Conservation (phyloP, 2,113 vertebrate genomes). For the Hyaena hyaena region DNA sequence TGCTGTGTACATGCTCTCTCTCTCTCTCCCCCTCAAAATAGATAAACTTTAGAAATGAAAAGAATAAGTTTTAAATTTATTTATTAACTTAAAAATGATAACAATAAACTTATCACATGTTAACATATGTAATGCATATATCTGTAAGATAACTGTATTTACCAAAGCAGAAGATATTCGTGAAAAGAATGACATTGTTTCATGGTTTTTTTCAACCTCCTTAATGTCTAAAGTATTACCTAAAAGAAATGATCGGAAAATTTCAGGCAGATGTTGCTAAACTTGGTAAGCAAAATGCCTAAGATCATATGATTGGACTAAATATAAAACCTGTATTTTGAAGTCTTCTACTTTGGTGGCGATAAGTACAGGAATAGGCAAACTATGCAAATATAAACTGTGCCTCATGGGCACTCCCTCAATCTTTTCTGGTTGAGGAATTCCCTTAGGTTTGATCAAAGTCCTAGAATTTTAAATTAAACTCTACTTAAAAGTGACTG, state of each 20-base stretch:
- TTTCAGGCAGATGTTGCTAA: not conserved
- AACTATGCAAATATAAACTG: not conserved
- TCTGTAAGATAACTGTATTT: constrained; percentile 14
- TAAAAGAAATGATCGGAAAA: not conserved
- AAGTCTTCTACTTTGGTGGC: not conserved
- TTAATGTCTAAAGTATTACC: not conserved
- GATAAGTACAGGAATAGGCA: not conserved
- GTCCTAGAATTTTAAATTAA: constrained; percentile 5
- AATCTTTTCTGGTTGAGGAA: not conserved
- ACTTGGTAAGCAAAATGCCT: not conserved
- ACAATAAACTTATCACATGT: not conserved
- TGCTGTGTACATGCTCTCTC: no score
- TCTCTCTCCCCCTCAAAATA: no score
- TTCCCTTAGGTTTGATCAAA: constrained; percentile 8
- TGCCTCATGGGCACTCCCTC: not conserved
- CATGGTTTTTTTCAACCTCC: not conserved
- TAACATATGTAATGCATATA: not conserved
- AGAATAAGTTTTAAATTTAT: no score
- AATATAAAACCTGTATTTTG: not conserved
- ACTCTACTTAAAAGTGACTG: not conserved
- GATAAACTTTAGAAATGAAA: no score
- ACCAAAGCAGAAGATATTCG: not conserved
- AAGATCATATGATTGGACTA: not conserved
- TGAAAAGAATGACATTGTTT: not conserved
- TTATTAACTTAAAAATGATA: not conserved